Conservation (phyloP, 1,140 invertebrate species). For the Amyelois transitella region DNA sequence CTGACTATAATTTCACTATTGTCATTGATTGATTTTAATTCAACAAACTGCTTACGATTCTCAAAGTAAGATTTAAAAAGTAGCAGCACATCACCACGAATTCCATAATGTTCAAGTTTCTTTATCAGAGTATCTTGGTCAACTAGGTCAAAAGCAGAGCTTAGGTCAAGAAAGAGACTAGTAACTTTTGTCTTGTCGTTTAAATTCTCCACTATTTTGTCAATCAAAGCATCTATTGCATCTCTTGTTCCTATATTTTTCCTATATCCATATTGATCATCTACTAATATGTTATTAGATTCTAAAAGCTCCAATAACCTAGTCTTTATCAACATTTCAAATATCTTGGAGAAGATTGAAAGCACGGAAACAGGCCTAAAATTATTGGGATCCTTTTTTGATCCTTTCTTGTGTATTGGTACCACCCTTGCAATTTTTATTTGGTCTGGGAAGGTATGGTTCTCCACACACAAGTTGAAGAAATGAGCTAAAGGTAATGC, state of each 20-base stretch:
- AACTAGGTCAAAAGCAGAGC: conserved; percentile 10
- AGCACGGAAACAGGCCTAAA: background rate
- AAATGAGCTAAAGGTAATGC: too few relatives aligned
- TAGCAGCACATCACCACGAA: background rate
- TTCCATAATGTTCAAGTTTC: conserved; percentile 2
- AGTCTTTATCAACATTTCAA: background rate
- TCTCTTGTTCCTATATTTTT: background rate
- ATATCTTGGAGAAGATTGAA: background rate
- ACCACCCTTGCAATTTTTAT: too few relatives aligned
- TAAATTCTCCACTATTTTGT: background rate
- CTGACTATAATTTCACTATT: background rate
- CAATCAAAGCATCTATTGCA: background rate
- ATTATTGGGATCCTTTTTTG: background rate
- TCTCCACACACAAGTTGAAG: too few relatives aligned
- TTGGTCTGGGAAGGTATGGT: too few relatives aligned
- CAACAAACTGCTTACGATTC: too few relatives aligned
- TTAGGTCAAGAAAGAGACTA: conserved; percentile 10
- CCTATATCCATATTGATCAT: conserved; percentile 7
- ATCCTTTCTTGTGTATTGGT: too few relatives aligned
- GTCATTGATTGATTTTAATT: background rate
- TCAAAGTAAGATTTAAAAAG: background rate
- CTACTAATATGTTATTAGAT: background rate
- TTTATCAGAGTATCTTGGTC: conserved; percentile 1
- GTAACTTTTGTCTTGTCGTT: conserved; percentile 3
- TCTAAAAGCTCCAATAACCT: background rate